Percentiles rank a stretch among this genome's conserved stretches.
These are phyloP conservation scores for Sebastes dallii DNA, from an alignment of 2,797 vertebrate species.

Conservation along the genomic window DNA sequence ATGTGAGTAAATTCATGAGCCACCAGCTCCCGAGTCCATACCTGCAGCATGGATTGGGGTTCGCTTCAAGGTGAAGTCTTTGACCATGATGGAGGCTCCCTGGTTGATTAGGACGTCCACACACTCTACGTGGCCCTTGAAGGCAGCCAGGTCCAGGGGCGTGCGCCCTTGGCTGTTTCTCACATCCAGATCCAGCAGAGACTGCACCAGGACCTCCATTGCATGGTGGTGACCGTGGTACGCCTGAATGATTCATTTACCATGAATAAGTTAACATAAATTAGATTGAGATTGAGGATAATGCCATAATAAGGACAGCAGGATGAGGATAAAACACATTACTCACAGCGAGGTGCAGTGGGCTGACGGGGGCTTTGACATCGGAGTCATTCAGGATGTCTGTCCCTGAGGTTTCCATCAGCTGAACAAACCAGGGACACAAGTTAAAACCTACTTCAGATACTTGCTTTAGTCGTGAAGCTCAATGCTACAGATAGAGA, in stretches of 20 bases:
- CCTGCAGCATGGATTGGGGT: constrained; percentile 98
- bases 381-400: constrained; percentile 95
- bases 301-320: neutral
- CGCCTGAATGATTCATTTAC: constrained; percentile 79
- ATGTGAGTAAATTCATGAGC: neutral
- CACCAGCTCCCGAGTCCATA: constrained; percentile 47
- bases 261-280: neutral
- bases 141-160: constrained; percentile 93
- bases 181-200: constrained; percentile 95
- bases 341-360: constrained; percentile 97
- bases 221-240: constrained; percentile 98
- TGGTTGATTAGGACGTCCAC: constrained; percentile 98
- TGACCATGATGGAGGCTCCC: constrained; percentile 95
- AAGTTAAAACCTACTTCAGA: neutral
- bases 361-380: constrained; percentile 92
- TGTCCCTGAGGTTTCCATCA: constrained; percentile 97
- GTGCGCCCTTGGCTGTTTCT: constrained; percentile 94
- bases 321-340: neutral
- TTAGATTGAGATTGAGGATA: neutral
- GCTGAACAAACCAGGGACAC: constrained; percentile 78
- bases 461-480: neutral
- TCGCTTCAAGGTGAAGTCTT: constrained; percentile 94
- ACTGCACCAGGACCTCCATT: constrained; percentile 96
- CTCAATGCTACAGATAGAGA: neutral
- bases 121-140: constrained; percentile 97